Conservation (phyloP, 2,888 invertebrate species). For the Pimpla rufipes region DNA sequence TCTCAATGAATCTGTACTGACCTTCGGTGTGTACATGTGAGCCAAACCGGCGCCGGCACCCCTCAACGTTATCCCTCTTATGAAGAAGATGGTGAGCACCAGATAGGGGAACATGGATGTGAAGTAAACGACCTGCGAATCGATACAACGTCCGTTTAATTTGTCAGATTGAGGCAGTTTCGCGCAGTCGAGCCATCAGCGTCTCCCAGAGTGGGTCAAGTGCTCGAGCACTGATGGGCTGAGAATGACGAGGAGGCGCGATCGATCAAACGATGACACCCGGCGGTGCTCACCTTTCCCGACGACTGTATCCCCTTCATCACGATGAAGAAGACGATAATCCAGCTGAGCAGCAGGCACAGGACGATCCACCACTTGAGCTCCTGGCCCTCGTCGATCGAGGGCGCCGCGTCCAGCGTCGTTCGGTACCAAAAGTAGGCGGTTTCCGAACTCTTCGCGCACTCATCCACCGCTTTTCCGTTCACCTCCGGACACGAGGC, state of each 20-base stretch:
- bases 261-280: conserved; percentile 26
- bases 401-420: conserved; percentile 94
- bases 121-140: conserved; percentile 94
- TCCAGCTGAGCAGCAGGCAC: conserved; percentile 95
- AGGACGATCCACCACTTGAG: conserved; percentile 97
- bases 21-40: conserved; percentile 97
- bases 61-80: conserved; percentile 94
- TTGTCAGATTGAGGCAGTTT: conserved; percentile 53
- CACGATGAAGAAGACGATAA: conserved; percentile 96
- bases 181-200: conserved; percentile 50
- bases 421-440: conserved; percentile 97
- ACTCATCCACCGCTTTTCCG: conserved; percentile 91
- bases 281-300: conserved; percentile 90
- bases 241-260: conserved; percentile 41
- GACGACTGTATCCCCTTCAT: conserved; percentile 99
- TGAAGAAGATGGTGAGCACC: conserved; percentile 97
- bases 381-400: conserved; percentile 93
- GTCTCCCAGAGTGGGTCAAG: conserved; percentile 6
- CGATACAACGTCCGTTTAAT: conserved; percentile 21
- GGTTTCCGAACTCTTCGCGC: conserved; percentile 95
- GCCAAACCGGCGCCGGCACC: conserved; percentile 94
- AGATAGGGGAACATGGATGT: conserved; percentile 98
- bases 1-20: conserved; percentile 83
- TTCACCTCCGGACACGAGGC: conserved; percentile 91
- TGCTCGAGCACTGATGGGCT: neutral